phyloP scores from a whole-genome alignment of 2,113 vertebrate genomes.

The Hippocampus abdominalis region DNA sequence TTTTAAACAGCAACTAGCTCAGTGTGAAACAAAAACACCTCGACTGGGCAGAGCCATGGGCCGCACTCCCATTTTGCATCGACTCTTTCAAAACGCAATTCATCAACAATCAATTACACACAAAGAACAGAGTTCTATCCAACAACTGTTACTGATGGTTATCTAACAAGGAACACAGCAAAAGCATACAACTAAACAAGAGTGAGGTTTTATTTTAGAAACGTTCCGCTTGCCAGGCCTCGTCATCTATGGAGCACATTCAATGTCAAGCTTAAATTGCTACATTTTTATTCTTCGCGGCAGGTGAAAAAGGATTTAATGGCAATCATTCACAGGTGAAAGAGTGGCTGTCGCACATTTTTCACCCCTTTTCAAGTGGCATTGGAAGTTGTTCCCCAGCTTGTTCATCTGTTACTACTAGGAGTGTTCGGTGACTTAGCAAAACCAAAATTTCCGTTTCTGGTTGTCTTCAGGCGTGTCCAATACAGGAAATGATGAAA shows the following conservation, averaged over 20 bases:
- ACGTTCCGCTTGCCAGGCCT: neutral
- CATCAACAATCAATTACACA: neutral
- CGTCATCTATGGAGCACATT: neutral
- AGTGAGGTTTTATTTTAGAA: neutral
- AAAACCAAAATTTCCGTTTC: neutral
- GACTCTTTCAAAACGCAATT: neutral
- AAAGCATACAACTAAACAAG: neutral
- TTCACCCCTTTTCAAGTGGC: neutral
- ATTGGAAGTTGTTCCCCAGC: neutral
- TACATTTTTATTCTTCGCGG: neutral
- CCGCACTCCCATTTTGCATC: neutral
- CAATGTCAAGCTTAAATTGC: neutral
- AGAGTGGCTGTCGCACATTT: neutral
- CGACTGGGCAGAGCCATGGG: neutral
- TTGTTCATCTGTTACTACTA: conserved; percentile 2
- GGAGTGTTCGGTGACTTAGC: neutral
- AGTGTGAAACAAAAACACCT: neutral
- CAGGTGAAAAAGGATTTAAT: neutral
- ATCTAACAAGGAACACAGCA: neutral
- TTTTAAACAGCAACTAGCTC: neutral
- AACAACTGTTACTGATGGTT: too few species aligned
- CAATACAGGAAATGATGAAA: neutral
- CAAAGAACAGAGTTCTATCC: too few species aligned
- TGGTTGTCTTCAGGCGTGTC: neutral
- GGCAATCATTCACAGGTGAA: neutral